Percentiles rank a stretch among this genome's conserved stretches.
Evolutionary conservation across 2,797 vertebrate genomes (phyloP).

Genomic region (Myotis daubentonii): DNA sequence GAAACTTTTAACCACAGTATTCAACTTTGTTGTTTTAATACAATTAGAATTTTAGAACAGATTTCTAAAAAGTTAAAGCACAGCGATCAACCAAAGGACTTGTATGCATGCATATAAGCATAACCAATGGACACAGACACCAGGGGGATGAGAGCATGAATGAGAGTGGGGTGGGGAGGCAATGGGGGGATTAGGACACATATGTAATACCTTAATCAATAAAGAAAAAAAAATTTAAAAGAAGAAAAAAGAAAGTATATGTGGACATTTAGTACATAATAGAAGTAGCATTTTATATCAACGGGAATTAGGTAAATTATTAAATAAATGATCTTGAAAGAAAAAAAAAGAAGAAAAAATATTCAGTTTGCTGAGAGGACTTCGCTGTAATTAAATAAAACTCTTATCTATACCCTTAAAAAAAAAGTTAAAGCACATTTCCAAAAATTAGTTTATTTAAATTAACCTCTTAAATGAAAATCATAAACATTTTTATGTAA

Average conservation of each 20-base stretch:
- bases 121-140: too few relatives aligned
- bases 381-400: too few relatives aligned
- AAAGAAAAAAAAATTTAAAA: too few relatives aligned
- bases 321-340: slow-evolving; percentile 53
- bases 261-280: slow-evolving; percentile 7
- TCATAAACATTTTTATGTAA: slow-evolving; percentile 3
- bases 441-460: slow-evolving; percentile 54
- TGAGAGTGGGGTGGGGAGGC: too few relatives aligned
- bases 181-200: too few relatives aligned
- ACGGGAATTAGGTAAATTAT: slow-evolving; percentile 59
- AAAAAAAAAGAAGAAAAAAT: neutral
- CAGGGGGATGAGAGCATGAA: too few relatives aligned
- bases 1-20: slow-evolving; percentile 33
- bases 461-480: slow-evolving; percentile 49
- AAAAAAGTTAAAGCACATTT: slow-evolving; percentile 20
- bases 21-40: slow-evolving; percentile 49
- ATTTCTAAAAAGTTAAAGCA: slow-evolving; percentile 35
- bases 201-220: too few relatives aligned
- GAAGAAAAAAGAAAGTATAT: neutral
- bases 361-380: too few relatives aligned
- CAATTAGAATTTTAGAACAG: slow-evolving; percentile 53
- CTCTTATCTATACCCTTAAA: too few relatives aligned
- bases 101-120: too few relatives aligned
- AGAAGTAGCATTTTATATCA: slow-evolving; percentile 49
- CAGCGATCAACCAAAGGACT: too few relatives aligned